phyloP scores from a whole-genome alignment of 2,797 vertebrate species.

The Delichon dasypus region DNA sequence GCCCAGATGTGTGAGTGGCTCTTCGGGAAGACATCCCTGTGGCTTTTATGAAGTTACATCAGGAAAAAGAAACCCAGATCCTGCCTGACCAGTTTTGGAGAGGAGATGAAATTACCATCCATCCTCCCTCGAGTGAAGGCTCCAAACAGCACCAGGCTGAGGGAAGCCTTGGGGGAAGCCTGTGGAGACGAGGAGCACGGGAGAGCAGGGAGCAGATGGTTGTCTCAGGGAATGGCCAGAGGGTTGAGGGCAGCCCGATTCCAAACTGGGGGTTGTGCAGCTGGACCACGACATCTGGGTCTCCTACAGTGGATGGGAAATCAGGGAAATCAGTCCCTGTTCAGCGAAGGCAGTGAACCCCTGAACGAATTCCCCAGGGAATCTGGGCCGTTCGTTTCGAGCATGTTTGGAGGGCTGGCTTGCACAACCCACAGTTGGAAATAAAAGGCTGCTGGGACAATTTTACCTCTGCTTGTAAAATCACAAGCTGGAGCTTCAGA shows the following conservation, averaged over 20 bases:
- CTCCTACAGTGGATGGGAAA: not conserved
- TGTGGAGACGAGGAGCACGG: not conserved
- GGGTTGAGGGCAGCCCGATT: not conserved
- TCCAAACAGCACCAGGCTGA: not conserved
- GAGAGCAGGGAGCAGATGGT: constrained; percentile 33
- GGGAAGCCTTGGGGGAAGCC: constrained; percentile 7
- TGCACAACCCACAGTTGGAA: not conserved
- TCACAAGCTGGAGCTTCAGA: not conserved
- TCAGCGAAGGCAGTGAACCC: not conserved
- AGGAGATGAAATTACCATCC: constrained; percentile 1
- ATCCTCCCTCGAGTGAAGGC: not conserved
- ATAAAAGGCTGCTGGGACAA: constrained; percentile 6
- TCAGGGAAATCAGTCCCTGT: not conserved
- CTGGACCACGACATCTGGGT: constrained; percentile 38
- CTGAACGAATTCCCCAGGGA: not conserved
- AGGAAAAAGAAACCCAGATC: constrained; percentile 8
- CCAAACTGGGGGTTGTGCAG: not conserved
- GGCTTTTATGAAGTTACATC: constrained; percentile 17
- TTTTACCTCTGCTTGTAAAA: not conserved
- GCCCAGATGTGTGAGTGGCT: not conserved
- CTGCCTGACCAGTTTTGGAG: constrained; percentile 33
- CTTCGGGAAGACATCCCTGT: not conserved
- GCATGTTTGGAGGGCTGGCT: not conserved
- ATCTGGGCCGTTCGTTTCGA: not conserved
- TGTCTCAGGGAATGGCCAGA: not conserved